Evolutionary conservation across 2,888 invertebrate species (phyloP).

Genomic region (Caenorhabditis wallacei): DNA sequence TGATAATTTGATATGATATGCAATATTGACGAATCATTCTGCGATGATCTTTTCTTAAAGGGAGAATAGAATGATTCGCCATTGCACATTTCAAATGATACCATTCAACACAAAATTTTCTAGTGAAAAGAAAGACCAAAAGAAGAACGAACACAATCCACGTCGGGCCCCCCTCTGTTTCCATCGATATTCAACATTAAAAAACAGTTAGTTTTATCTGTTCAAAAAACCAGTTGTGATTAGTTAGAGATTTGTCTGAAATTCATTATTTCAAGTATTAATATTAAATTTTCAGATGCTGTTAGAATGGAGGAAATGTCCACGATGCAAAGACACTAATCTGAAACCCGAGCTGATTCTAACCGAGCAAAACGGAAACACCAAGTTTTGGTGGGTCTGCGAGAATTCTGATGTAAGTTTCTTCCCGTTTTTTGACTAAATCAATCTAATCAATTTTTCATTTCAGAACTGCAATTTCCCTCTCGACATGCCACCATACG

Average conservation of each 20-base stretch:
- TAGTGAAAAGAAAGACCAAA: slow-evolving; percentile 66
- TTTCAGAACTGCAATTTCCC: slow-evolving; percentile 79
- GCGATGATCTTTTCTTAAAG: slow-evolving; percentile 53
- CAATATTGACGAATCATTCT: neutral
- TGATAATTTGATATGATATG: slow-evolving; percentile 65
- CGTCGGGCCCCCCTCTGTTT: neutral
- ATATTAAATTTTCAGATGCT: slow-evolving; percentile 48
- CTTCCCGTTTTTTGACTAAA: neutral
- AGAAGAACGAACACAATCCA: slow-evolving; percentile 9
- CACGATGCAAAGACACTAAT: slow-evolving; percentile 37
- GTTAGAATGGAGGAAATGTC: slow-evolving; percentile 52
- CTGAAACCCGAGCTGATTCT: slow-evolving; percentile 32
- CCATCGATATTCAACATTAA: slow-evolving; percentile 10
- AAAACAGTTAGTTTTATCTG: slow-evolving; percentile 61
- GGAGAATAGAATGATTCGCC: slow-evolving; percentile 24
- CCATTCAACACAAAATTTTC: slow-evolving; percentile 51
- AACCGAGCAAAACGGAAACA: slow-evolving; percentile 11
- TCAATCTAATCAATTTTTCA: slow-evolving; percentile 42
- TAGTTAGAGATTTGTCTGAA: neutral
- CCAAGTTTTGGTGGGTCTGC: slow-evolving; percentile 59
- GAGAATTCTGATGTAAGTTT: slow-evolving; percentile 50
- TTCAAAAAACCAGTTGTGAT: neutral
- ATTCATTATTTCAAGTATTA: neutral
- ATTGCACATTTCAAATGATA: slow-evolving; percentile 62
- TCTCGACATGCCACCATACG: slow-evolving; percentile 77